These are phyloP conservation scores for Pangasianodon gigas DNA, from an alignment of 2,113 vertebrate genomes.

Conservation along the genomic window DNA sequence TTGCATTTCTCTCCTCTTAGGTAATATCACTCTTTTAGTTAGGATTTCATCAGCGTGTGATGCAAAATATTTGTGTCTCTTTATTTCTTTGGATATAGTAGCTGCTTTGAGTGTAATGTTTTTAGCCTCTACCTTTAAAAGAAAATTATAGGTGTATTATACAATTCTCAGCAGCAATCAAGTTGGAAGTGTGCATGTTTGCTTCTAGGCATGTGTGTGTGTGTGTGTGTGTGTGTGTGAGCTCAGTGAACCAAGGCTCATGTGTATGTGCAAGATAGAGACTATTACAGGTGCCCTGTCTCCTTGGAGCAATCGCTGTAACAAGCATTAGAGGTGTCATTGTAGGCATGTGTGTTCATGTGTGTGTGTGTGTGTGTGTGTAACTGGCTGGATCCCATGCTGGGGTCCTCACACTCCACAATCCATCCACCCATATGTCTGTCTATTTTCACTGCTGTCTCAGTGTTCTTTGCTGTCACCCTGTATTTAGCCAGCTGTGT, in stretches of 20 bases:
- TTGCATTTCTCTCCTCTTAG: not conserved
- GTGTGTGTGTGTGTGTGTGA: not conserved
- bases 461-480: constrained; percentile 46
- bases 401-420: not conserved
- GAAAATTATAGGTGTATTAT: not conserved
- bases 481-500: constrained; percentile 42
- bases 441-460: constrained; percentile 42
- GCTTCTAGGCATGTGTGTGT: not conserved
- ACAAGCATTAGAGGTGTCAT: not conserved
- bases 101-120: not conserved
- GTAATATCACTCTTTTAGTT: not conserved
- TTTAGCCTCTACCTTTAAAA: not conserved
- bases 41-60: not conserved
- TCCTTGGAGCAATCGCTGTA: constrained; percentile 7
- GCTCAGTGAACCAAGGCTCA: not conserved
- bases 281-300: not conserved
- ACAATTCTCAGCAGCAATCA: not conserved
- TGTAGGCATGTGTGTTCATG: not conserved
- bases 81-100: not conserved
- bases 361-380: not conserved
- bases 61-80: not conserved
- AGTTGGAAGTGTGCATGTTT: not conserved
- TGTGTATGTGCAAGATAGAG: not conserved
- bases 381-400: not conserved
- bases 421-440: constrained; percentile 21